Conservation (phyloP, 92 coral and sea anemone genomes). For the Porites evermanni region DNA sequence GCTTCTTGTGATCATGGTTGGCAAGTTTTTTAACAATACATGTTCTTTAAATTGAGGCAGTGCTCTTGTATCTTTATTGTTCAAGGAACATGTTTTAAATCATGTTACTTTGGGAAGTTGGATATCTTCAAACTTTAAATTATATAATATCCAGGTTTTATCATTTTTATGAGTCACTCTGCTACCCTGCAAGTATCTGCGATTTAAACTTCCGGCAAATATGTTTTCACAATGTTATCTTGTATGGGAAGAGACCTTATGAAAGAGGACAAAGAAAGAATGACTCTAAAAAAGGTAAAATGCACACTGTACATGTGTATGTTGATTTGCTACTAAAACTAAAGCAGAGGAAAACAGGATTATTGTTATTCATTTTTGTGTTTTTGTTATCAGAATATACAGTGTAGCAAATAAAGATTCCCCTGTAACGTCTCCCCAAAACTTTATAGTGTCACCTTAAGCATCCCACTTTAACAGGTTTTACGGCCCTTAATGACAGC, state of each 20-base stretch:
- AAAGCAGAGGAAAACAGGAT: too few relatives aligned
- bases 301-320: not conserved
- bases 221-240: conserved; percentile 42
- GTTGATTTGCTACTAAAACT: not conserved
- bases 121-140: not conserved
- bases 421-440: too few relatives aligned
- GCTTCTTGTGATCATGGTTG: not conserved
- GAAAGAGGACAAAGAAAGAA: conserved; percentile 28
- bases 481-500: too few relatives aligned
- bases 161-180: not conserved
- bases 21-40: not conserved
- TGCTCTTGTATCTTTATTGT: not conserved
- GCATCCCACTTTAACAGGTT: too few relatives aligned
- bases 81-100: not conserved
- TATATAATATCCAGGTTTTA: not conserved
- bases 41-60: not conserved
- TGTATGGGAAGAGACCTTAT: conserved; percentile 40
- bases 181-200: not conserved
- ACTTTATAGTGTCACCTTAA: too few relatives aligned
- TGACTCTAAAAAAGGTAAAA: conserved; percentile 36
- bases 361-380: too few relatives aligned
- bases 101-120: not conserved
- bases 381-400: too few relatives aligned
- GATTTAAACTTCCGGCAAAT: not conserved
- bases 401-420: too few relatives aligned